These are phyloP conservation scores for Drosophila rubida DNA, from an alignment of 2,888 invertebrate species.

Conservation along the genomic window DNA sequence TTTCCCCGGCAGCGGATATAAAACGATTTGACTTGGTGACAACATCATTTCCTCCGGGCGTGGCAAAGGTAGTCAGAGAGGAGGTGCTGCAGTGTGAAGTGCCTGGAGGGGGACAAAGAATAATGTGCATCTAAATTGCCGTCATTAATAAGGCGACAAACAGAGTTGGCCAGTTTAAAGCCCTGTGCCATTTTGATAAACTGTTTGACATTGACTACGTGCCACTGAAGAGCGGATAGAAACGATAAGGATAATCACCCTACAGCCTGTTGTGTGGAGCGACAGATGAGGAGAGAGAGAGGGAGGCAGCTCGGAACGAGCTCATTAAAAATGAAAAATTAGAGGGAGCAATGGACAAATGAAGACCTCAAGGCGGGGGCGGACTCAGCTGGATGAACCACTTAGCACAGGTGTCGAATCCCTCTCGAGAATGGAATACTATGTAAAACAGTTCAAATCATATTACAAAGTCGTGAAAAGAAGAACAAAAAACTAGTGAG, in stretches of 20 bases:
- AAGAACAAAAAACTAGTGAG: constrained; percentile 11
- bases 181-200: constrained; percentile 29
- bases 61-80: background rate
- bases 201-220: constrained; percentile 25
- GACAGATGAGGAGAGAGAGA: background rate
- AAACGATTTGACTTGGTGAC: constrained; percentile 70
- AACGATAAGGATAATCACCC: constrained; percentile 7
- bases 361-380: background rate
- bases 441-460: constrained; percentile 3
- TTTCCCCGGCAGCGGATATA: constrained; percentile 57
- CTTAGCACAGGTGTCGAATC: constrained; percentile 13
- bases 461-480: constrained; percentile 1
- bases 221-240: constrained; percentile 3
- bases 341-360: constrained; percentile 18
- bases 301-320: constrained; percentile 3
- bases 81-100: constrained; percentile 23
- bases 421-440: background rate
- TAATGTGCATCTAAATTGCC: constrained; percentile 49
- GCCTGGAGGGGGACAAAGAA: constrained; percentile 17
- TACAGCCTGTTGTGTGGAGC: background rate
- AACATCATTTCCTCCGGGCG: constrained; percentile 63
- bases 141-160: constrained; percentile 50
- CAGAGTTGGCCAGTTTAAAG: constrained; percentile 31
- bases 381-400: background rate
- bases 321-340: constrained; percentile 50